A percentile compares a stretch with the other conserved stretches of the same genome.
phyloP scores from a whole-genome alignment of 1,140 invertebrate species.

The Mactra quadrangularis region DNA sequence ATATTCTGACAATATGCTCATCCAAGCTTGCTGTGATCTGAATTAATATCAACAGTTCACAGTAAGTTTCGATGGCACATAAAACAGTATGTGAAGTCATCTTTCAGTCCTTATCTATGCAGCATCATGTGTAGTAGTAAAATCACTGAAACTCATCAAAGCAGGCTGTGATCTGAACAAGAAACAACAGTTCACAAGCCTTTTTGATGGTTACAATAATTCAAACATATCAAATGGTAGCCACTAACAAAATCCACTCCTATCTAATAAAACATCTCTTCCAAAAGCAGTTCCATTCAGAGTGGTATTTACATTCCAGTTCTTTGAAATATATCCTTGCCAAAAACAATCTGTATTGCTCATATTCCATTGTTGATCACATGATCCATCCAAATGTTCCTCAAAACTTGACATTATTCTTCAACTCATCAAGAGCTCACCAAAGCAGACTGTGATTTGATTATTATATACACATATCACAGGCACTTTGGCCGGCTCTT shows the following conservation, averaged over 20 bases:
- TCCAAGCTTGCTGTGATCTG: constrained; percentile 57
- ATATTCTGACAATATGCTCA: neutral
- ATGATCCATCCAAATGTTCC: no score
- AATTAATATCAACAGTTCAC: constrained; percentile 22
- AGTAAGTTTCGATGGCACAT: constrained; percentile 40
- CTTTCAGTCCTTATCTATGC: no score
- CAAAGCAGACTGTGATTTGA: constrained; percentile 64
- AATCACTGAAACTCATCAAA: constrained; percentile 46
- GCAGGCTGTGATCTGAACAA: constrained; percentile 59
- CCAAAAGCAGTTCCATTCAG: no score
- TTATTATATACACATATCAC: constrained; percentile 31
- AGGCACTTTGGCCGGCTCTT: constrained; percentile 47
- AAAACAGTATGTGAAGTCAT: neutral
- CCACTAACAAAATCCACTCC: neutral
- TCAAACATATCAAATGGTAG: neutral
- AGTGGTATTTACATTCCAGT: no score
- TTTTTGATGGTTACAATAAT: constrained; percentile 25
- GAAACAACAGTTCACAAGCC: constrained; percentile 44
- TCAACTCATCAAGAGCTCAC: constrained; percentile 36
- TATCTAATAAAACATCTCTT: no score
- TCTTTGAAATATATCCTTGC: no score
- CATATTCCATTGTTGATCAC: no score
- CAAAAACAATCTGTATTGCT: no score
- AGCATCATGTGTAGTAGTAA: neutral
- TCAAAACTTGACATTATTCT: no score